Evolutionary conservation across 2,888 invertebrate genomes (phyloP).

Genomic region (Chloromyia formosa): DNA sequence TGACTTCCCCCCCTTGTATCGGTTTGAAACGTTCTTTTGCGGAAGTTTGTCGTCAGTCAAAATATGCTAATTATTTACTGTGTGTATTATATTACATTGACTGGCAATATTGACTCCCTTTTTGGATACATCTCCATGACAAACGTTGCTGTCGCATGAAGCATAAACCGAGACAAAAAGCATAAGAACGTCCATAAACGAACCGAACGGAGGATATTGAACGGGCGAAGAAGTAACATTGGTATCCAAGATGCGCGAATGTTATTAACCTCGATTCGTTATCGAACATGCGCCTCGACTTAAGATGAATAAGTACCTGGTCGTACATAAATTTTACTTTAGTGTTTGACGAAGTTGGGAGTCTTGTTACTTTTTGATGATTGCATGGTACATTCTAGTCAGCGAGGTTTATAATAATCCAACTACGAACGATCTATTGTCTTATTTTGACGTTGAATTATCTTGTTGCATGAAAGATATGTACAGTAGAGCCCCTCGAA

Average conservation of each 20-base stretch:
- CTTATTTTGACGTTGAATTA: constrained; percentile 2
- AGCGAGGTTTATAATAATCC: too few species aligned
- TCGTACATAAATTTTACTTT: background rate
- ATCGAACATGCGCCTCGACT: background rate
- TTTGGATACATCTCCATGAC: too few species aligned
- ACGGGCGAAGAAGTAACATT: too few species aligned
- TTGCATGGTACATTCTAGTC: too few species aligned
- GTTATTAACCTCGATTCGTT: constrained; percentile 27
- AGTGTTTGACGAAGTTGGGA: background rate
- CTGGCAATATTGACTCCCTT: background rate
- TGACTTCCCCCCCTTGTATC: background rate
- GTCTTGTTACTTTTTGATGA: background rate
- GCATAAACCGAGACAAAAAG: too few species aligned
- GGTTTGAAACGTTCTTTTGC: constrained; percentile 12
- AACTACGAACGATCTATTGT: constrained; percentile 6
- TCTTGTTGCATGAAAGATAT: background rate
- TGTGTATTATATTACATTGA: too few species aligned
- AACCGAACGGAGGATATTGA: too few species aligned
- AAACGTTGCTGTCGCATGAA: too few species aligned
- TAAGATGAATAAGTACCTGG: constrained; percentile 4
- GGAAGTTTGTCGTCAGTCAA: constrained; percentile 23
- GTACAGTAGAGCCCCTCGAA: too few species aligned
- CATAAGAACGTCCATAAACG: too few species aligned
- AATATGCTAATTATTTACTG: constrained; percentile 23
- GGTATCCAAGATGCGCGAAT: background rate